Evolutionary conservation across 53 echinoderm and acorn worm genomes (phyloP).

Genomic region (Henricia sp.): DNA sequence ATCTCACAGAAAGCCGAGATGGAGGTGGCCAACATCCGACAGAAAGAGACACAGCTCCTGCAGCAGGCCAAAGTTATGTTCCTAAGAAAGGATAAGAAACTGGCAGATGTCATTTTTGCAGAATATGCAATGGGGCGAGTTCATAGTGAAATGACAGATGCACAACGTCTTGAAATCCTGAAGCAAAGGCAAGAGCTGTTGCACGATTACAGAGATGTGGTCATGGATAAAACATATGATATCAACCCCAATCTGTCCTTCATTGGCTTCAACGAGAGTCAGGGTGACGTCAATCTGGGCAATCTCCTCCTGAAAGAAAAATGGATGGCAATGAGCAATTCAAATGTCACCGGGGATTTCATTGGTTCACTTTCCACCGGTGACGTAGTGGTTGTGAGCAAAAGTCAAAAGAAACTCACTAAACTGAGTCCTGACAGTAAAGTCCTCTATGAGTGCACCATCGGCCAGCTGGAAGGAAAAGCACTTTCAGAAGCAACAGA

Average conservation of each 20-base stretch:
- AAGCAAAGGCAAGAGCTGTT: slow-evolving; percentile 9
- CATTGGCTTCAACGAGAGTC: background rate
- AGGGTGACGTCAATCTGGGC: background rate
- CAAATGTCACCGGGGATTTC: background rate
- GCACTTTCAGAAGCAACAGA: background rate
- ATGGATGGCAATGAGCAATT: background rate
- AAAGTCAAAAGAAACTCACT: background rate
- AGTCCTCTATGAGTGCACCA: background rate
- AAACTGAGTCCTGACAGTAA: background rate
- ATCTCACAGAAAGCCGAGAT: background rate
- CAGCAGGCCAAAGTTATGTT: background rate
- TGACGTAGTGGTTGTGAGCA: background rate
- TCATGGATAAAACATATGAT: background rate
- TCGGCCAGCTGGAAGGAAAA: background rate
- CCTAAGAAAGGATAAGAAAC: slow-evolving; percentile 5
- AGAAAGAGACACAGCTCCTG: slow-evolving; percentile 10
- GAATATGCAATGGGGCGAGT: background rate
- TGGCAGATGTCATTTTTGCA: slow-evolving; percentile 13
- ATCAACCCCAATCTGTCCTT: slow-evolving; percentile 7
- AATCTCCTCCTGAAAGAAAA: background rate
- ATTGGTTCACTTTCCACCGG: background rate
- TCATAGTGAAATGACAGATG: background rate
- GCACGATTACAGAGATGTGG: background rate
- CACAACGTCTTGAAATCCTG: background rate
- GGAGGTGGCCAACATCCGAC: background rate